Percentiles rank a stretch among this genome's conserved stretches.
These are phyloP conservation scores for Eupithecia pulchellata DNA, from an alignment of 2,888 invertebrate genomes.

Conservation along the genomic window DNA sequence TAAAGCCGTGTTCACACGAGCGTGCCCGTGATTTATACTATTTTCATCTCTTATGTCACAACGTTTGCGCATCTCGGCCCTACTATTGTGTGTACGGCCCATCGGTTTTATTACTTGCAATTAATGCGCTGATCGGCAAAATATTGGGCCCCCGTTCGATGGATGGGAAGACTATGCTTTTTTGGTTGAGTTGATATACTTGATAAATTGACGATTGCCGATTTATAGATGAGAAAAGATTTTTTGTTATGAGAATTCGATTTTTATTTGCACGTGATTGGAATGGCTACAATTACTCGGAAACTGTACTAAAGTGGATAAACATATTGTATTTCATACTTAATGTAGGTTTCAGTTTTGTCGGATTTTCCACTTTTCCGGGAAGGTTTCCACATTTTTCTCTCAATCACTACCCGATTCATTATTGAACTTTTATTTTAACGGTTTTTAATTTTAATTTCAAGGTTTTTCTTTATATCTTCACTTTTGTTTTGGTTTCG, in stretches of 20 bases:
- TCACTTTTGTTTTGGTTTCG: no score
- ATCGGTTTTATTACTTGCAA: slow-evolving; percentile 75
- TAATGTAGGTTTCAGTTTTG: background rate
- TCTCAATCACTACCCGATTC: no score
- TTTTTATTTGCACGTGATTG: no score
- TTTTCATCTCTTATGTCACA: slow-evolving; percentile 66
- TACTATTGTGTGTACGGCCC: slow-evolving; percentile 63
- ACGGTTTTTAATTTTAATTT: no score
- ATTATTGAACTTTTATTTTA: no score
- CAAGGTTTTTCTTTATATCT: no score
- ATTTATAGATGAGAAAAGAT: background rate
- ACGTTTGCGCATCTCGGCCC: slow-evolving; percentile 67
- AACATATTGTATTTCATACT: background rate
- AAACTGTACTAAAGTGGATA: background rate
- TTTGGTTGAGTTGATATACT: slow-evolving; percentile 40
- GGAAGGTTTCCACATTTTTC: background rate
- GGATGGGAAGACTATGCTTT: slow-evolving; percentile 48
- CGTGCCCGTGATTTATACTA: slow-evolving; percentile 72
- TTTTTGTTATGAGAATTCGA: no score
- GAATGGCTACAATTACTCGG: no score
- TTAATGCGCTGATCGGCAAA: slow-evolving; percentile 71
- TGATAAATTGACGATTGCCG: slow-evolving; percentile 32
- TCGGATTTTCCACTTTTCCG: background rate
- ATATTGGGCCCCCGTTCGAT: slow-evolving; percentile 63
- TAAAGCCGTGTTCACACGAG: slow-evolving; percentile 66